phyloP scores from a whole-genome alignment of 1,140 invertebrate genomes.

The Hylyphantes graminicola region DNA sequence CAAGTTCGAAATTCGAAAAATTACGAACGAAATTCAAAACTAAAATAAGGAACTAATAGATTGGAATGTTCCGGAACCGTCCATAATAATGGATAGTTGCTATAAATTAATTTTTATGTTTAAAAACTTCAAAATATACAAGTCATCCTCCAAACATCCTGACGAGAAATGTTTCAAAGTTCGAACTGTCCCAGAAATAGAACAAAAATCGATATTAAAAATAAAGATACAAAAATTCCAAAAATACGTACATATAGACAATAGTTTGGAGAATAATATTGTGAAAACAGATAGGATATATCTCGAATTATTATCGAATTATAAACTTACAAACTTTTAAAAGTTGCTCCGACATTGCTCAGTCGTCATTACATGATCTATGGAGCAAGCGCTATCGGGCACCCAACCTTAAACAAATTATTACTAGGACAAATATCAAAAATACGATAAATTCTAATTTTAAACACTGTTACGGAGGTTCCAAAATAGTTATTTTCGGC shows the following conservation, averaged over 20 bases:
- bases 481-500: no score
- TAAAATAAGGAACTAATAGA: neutral
- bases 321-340: slow-evolving; percentile 23
- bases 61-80: neutral
- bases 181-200: neutral
- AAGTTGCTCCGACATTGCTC: no score
- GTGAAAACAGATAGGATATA: neutral
- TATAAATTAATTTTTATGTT: neutral
- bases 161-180: neutral
- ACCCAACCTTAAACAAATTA: no score
- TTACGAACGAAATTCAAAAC: neutral
- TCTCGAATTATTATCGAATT: neutral
- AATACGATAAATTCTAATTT: no score
- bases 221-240: neutral
- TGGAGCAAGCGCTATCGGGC: no score
- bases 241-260: neutral
- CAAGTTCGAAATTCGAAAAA: slow-evolving; percentile 50
- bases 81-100: slow-evolving; percentile 33
- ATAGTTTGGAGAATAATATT: slow-evolving; percentile 15
- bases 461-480: no score
- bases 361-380: no score
- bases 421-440: no score
- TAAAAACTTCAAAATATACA: slow-evolving; percentile 16
- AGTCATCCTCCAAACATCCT: neutral
- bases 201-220: slow-evolving; percentile 13